Conservation (phyloP, 2,113 vertebrate genomes). For the Stigmatopora argus region DNA sequence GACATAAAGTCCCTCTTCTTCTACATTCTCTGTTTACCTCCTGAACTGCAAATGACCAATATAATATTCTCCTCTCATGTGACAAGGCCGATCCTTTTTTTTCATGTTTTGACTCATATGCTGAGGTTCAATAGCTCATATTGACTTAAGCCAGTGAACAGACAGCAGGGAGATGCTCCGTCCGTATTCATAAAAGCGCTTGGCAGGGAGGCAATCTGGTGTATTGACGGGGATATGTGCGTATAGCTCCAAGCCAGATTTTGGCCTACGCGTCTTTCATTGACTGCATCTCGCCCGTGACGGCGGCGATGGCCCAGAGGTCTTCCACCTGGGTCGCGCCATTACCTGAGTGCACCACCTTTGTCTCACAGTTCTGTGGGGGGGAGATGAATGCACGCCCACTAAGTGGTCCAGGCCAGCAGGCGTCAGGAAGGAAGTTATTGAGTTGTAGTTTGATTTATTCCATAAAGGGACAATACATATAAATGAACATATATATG, state of each 20-base stretch:
- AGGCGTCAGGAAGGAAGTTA: slow-evolving; percentile 19
- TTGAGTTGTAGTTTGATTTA: not conserved
- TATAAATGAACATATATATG: no score
- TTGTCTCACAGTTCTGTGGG: slow-evolving; percentile 44
- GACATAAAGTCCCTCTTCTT: slow-evolving; percentile 43
- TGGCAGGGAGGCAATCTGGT: slow-evolving; percentile 22
- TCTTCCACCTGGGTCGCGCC: slow-evolving; percentile 52
- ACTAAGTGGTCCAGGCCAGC: slow-evolving; percentile 25
- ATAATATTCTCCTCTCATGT: slow-evolving; percentile 50
- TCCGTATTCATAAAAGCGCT: slow-evolving; percentile 51
- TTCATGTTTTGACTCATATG: slow-evolving; percentile 64
- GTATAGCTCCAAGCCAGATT: slow-evolving; percentile 24
- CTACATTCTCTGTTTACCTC: slow-evolving; percentile 57
- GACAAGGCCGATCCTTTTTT: slow-evolving; percentile 39
- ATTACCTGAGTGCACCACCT: slow-evolving; percentile 41
- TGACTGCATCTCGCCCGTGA: slow-evolving; percentile 55
- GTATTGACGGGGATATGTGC: slow-evolving; percentile 32
- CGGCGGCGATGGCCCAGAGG: slow-evolving; percentile 36
- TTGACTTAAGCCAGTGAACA: slow-evolving; percentile 67
- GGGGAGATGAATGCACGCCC: slow-evolving; percentile 42
- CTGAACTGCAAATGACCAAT: slow-evolving; percentile 52
- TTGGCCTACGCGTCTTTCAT: slow-evolving; percentile 37
- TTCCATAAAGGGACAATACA: no score
- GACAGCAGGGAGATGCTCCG: slow-evolving; percentile 49
- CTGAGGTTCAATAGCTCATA: slow-evolving; percentile 57